Evolutionary conservation across 1,140 invertebrate species (phyloP), one percentile per base, ranked within the genome.

Genomic region (Tetramorium simillimum): DNA sequence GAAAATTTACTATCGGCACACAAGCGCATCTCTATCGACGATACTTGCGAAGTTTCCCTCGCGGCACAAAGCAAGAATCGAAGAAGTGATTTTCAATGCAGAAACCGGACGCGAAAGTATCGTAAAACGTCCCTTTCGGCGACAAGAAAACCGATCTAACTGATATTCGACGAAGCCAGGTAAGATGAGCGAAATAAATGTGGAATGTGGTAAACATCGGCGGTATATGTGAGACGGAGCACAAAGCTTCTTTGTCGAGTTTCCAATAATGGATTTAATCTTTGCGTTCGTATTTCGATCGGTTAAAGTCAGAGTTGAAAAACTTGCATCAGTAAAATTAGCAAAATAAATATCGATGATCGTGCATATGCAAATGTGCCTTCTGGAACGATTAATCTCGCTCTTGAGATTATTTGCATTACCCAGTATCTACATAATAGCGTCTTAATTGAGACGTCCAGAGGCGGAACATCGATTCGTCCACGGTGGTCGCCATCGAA

Each of bases 51-150:
- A 40, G 7, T 21, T 63, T 21, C 9, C 37, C n/a, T 67, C 21
- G 40, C 49, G 46, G 49, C 33, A 63, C 16, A 73, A 53, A 51
- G 14, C 51, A 28, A 58, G 21, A 40, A 33, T 58, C 78, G 58
- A 33, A 72, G 86, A 67, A 67, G 53, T 37, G 65, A 88, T 89
- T 87, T 58, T 49, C 73, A 43, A 77, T 24, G 14, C 76, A 72
- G 80, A 87, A 85, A 89, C 40, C 37, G 58, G 37, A 51, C 28
- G 14, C 46, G n/a, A 69, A 65, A 69, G 67, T 46, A 67, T 51
- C 67, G 75, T 21, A 37, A 49, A 49, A 77, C 77, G 63, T 90
- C 77, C 76, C 82, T 90, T 43, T 82, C 56, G 84, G 72, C 84
- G 62, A 56, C 75, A 1, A 51, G 69, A 82, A 65, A 81, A 73